These are phyloP conservation scores for Alouatta palliata DNA, from an alignment of 2,113 vertebrate genomes.

Conservation along the genomic window DNA sequence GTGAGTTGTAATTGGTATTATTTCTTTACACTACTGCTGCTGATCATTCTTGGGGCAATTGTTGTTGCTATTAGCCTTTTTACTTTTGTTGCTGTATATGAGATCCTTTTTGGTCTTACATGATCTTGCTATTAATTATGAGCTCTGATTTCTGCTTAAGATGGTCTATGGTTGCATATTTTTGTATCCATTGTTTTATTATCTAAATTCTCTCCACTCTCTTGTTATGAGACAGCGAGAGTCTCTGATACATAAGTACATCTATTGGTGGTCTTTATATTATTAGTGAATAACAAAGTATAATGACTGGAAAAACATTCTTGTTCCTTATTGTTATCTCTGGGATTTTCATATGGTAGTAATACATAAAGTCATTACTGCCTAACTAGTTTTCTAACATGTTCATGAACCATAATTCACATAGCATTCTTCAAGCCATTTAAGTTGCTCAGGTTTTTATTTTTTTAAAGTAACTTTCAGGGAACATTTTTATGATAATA, in stretches of 20 bases:
- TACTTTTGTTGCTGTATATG: background rate
- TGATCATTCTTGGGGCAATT: background rate
- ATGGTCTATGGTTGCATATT: background rate
- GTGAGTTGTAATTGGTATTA: conserved; percentile 13
- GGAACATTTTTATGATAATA: background rate
- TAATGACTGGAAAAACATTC: conserved; percentile 31
- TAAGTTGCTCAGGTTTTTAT: conserved; percentile 14
- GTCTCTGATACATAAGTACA: background rate
- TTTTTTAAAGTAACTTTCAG: conserved; percentile 34
- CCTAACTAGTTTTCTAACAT: background rate
- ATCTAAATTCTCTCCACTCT: background rate
- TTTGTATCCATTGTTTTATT: background rate
- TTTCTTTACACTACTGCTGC: background rate
- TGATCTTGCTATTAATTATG: background rate
- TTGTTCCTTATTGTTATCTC: background rate
- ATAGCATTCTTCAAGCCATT: conserved; percentile 8
- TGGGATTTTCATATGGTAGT: background rate
- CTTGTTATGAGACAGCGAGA: background rate
- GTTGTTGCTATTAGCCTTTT: background rate
- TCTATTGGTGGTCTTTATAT: background rate
- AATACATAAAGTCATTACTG: background rate
- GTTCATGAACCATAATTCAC: background rate
- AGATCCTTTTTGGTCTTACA: background rate
- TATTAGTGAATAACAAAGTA: conserved; percentile 1
- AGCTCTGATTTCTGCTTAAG: background rate